These are phyloP conservation scores for Ectobius pallidus DNA, from an alignment of 2,888 invertebrate species.

Conservation along the genomic window DNA sequence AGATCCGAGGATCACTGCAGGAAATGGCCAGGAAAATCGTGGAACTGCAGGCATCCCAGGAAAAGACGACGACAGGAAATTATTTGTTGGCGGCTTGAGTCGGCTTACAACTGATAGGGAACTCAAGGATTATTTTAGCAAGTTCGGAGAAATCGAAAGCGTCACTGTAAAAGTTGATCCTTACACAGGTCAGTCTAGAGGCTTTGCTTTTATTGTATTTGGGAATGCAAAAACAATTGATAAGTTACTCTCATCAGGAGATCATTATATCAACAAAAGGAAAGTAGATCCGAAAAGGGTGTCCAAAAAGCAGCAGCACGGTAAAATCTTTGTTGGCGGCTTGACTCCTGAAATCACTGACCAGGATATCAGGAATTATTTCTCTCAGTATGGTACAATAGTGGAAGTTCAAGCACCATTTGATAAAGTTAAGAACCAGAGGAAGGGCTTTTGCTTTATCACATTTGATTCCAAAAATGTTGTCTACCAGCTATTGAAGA, in stretches of 20 bases:
- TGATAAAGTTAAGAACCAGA: conserved; percentile 67
- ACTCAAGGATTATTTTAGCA: conserved; percentile 65
- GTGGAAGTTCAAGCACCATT: conserved; percentile 69
- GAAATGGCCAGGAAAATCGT: conserved; percentile 35
- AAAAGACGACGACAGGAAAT: conserved; percentile 62
- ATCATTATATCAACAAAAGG: conserved; percentile 66
- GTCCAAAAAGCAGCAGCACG: conserved; percentile 65
- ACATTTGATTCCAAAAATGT: conserved; percentile 68
- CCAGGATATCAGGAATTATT: conserved; percentile 64
- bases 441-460: conserved; percentile 69
- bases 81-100: conserved; percentile 69
- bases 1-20: conserved; percentile 33
- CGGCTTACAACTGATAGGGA: conserved; percentile 66
- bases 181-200: conserved; percentile 66
- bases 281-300: conserved; percentile 70
- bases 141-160: conserved; percentile 67
- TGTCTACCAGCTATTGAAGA: conserved; percentile 63
- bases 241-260: conserved; percentile 59
- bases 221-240: conserved; percentile 62
- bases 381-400: conserved; percentile 65
- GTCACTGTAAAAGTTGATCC: conserved; percentile 68
- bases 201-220: conserved; percentile 71
- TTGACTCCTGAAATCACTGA: conserved; percentile 66
- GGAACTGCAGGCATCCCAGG: conserved; percentile 52
- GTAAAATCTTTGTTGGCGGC: conserved; percentile 70